Conservation (phyloP, 2,888 invertebrate species). For the Meghimatium bilineatum region DNA sequence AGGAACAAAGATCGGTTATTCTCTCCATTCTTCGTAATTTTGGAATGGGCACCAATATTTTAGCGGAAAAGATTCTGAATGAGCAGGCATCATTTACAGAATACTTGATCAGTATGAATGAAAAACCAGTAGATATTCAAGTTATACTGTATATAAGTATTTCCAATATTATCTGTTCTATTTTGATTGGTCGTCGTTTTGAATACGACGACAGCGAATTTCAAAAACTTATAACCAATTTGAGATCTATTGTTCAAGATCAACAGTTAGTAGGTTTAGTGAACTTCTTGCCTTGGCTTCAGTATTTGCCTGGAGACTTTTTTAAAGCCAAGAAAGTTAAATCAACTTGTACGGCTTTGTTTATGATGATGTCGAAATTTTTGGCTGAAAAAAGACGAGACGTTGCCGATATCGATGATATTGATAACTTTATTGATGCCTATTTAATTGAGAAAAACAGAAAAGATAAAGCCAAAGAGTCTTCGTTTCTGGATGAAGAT, state of each 20-base stretch:
- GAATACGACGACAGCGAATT: slow-evolving; percentile 9
- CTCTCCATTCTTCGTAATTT: neutral
- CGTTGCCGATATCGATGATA: neutral
- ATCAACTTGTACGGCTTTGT: neutral
- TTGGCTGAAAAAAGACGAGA: neutral
- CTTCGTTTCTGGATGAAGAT: neutral
- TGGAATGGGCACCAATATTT: neutral
- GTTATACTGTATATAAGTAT: neutral
- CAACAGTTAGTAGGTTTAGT: neutral
- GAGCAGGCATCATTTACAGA: neutral
- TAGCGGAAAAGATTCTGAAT: neutral
- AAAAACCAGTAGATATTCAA: neutral
- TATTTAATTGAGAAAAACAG: neutral
- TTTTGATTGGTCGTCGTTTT: slow-evolving; percentile 19
- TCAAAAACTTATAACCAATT: neutral
- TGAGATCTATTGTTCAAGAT: neutral
- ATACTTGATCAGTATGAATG: neutral
- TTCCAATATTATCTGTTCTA: neutral
- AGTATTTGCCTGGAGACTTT: neutral
- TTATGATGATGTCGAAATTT: neutral
- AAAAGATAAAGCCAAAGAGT: neutral
- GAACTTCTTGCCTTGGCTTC: neutral
- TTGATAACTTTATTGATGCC: neutral
- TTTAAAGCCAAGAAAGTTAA: slow-evolving; percentile 1
- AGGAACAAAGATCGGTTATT: neutral